Conservation (phyloP, 2,797 vertebrate genomes). For the Bovichtus variegatus region DNA sequence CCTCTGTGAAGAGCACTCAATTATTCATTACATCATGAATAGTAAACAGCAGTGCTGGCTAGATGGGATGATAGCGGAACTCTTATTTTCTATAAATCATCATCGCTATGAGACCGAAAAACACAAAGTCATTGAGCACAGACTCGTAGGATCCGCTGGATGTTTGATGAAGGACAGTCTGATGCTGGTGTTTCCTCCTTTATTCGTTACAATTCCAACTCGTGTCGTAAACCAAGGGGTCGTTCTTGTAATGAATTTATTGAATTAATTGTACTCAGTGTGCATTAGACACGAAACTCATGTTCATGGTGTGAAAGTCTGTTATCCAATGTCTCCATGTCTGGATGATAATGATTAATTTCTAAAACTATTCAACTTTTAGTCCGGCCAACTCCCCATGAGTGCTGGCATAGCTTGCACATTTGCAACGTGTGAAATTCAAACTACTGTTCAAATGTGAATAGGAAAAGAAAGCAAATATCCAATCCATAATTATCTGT, state of each 20-base stretch:
- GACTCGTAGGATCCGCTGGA: slow-evolving; percentile 31
- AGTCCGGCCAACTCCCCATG: not conserved
- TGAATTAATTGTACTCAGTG: not conserved
- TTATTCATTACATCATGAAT: slow-evolving; percentile 68
- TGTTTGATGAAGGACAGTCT: slow-evolving; percentile 21
- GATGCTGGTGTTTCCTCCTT: not conserved
- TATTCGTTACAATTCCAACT: not conserved
- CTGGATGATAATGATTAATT: not conserved
- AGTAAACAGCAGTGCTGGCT: slow-evolving; percentile 46
- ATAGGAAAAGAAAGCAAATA: not conserved
- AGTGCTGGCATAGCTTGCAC: not conserved
- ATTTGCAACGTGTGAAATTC: not conserved
- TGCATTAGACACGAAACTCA: not conserved
- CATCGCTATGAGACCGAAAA: slow-evolving; percentile 26
- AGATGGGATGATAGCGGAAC: slow-evolving; percentile 32
- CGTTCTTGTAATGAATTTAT: not conserved
- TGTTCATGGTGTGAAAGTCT: not conserved
- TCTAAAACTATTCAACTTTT: not conserved
- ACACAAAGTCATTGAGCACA: slow-evolving; percentile 24
- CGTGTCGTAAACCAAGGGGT: too few species aligned
- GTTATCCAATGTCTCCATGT: not conserved
- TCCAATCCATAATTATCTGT: not conserved
- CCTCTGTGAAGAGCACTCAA: slow-evolving; percentile 57
- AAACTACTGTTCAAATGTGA: not conserved
- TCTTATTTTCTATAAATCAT: slow-evolving; percentile 37